Evolutionary conservation across 2,797 vertebrate genomes (phyloP), one percentile per base, ranked within the genome.

Genomic region (Orientallactaga sibirica): DNA sequence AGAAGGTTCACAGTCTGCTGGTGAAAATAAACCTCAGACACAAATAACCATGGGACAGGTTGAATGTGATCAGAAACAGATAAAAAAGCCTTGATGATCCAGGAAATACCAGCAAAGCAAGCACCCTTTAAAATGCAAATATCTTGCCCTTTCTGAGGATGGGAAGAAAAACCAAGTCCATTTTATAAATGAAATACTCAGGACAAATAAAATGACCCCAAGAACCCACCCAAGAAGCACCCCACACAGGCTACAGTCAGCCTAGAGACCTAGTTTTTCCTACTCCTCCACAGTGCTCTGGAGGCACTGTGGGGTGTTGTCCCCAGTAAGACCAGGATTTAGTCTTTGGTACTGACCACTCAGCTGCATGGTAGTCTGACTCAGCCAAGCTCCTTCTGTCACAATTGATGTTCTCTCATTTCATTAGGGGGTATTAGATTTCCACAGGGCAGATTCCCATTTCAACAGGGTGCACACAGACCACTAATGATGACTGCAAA

Each of bases 61-160:
- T 64, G 70, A 77, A 80, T 86, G 79, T 58, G 93, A 84, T 81
- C 75, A 96, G 78, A 94, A 91, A 85, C 58, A 92, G 62, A 90
- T 76, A 87, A 96, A 91, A 92, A 33, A 58, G 18, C n/a, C 14
- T 29, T 14, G 22, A n/a, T 58, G 83, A 90, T 92, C 62, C 64
- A 91, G 27, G 48, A 94, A 92, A 95, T 15, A 68, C 3, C 48
- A 93, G 71, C 9, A 16, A 93, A 0, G 12, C 79, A 77, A 90
- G 27, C 41, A 66, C 86, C 86, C 90, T 94, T 79, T 74, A 93
- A 90, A 73, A 93, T 96, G 91, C 79, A 94, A 96, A 94, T 68
- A 83, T 22, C 5, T 86, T 86, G 74, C 37, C 19, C 83, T 80
- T 73, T 20, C 79, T 74, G 66, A 81, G 29, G 25, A 27, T 29